These are phyloP conservation scores for Thinocorus orbignyianus DNA, from an alignment of 2,113 vertebrate species.

Conservation along the genomic window DNA sequence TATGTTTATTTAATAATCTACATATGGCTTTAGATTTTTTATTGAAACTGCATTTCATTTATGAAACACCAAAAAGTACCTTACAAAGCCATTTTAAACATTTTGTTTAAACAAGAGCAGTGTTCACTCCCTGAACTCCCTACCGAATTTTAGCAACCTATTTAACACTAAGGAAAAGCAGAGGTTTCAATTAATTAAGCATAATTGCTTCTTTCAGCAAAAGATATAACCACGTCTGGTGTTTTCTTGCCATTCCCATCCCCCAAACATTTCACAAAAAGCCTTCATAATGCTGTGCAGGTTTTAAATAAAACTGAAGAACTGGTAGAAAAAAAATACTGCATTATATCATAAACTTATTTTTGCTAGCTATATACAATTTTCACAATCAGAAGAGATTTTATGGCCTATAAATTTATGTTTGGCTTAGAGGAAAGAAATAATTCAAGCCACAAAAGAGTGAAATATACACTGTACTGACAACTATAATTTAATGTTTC, in stretches of 20 bases:
- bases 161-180: constrained; percentile 46
- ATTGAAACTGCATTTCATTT: neutral
- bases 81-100: neutral
- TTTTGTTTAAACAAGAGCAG: neutral
- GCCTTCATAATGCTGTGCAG: neutral
- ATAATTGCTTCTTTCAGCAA: constrained; percentile 15
- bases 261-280: neutral
- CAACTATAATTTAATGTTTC: neutral
- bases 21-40: neutral
- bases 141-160: neutral
- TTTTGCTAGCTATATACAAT: neutral
- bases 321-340: neutral
- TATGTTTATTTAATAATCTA: constrained; percentile 1
- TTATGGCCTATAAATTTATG: neutral
- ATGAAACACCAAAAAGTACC: neutral
- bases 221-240: neutral
- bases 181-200: constrained; percentile 51
- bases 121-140: neutral
- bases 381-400: neutral
- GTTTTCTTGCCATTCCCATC: neutral
- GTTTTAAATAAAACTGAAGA: neutral
- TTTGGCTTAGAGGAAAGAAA: neutral
- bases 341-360: neutral
- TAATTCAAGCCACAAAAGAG: neutral
- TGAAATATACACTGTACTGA: neutral